Conservation (phyloP, 2,113 vertebrate genomes). For the Triplophysa siluroides region DNA sequence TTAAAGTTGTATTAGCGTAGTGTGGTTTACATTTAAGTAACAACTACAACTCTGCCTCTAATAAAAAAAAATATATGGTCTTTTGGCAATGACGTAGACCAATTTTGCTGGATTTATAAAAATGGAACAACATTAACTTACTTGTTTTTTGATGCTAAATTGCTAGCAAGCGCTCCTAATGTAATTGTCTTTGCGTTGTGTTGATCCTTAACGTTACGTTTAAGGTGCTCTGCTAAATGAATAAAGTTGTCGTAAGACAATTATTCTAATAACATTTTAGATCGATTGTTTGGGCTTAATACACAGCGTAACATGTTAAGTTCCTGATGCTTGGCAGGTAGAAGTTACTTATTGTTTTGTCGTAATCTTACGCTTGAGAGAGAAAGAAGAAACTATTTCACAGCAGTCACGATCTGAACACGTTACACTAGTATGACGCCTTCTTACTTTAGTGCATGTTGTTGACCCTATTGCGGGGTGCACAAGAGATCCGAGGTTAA, state of each 20-base stretch:
- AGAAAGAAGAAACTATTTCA: too few species aligned
- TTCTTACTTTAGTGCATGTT: background rate
- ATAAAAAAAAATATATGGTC: background rate
- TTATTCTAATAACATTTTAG: background rate
- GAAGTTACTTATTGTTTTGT: background rate
- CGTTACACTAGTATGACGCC: too few species aligned
- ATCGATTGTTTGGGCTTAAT: background rate
- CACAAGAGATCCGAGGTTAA: background rate
- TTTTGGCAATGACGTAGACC: background rate
- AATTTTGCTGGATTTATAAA: background rate
- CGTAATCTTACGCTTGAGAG: too few species aligned
- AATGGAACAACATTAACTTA: background rate
- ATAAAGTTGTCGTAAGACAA: background rate
- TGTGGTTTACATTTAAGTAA: background rate
- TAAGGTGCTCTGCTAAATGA: background rate
- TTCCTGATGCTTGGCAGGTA: background rate
- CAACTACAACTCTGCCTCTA: background rate
- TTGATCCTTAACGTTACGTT: background rate
- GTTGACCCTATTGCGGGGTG: background rate
- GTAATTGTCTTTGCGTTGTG: background rate
- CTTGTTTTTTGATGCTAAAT: background rate
- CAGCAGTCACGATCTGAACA: background rate
- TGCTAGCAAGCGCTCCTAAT: background rate
- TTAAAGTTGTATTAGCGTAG: constrained; percentile 13
- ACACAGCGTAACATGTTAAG: background rate